Percentiles rank a stretch among this genome's conserved stretches.
These are phyloP conservation scores for Drosophila prolongata DNA, from an alignment of 2,888 invertebrate species.

Conservation along the genomic window DNA sequence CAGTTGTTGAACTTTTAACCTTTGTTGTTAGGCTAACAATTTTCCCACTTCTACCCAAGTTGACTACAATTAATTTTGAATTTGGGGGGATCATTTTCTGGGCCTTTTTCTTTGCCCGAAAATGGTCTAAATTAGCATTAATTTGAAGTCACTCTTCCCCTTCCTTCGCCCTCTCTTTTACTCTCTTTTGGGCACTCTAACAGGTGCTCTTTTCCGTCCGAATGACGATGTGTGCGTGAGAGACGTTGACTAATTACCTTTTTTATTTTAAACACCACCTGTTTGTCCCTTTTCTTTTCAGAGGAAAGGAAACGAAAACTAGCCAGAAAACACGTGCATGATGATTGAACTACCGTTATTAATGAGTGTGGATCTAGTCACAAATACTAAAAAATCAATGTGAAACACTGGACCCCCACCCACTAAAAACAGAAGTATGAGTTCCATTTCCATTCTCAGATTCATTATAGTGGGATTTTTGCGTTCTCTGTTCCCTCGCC, in stretches of 20 bases:
- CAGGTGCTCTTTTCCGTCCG: constrained; percentile 49
- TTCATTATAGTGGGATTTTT: constrained; percentile 80
- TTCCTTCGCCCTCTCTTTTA: constrained; percentile 17
- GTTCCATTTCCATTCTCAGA: constrained; percentile 78
- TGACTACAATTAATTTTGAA: constrained; percentile 51
- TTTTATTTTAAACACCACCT: constrained; percentile 28
- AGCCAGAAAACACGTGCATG: constrained; percentile 28
- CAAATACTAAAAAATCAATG: constrained; percentile 82
- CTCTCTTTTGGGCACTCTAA: constrained; percentile 22
- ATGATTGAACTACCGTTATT: constrained; percentile 83
- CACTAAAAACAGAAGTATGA: constrained; percentile 84
- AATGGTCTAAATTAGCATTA: constrained; percentile 66
- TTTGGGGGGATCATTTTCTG: constrained; percentile 28
- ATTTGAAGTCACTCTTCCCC: constrained; percentile 43
- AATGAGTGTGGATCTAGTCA: constrained; percentile 86
- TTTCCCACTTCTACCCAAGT: constrained; percentile 22
- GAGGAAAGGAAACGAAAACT: neutral
- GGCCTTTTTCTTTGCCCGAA: constrained; percentile 16
- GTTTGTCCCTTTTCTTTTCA: constrained; percentile 12
- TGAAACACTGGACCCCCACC: constrained; percentile 85
- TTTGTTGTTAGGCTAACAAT: constrained; percentile 32
- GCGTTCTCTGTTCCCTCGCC: constrained; percentile 4
- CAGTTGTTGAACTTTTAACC: constrained; percentile 63
- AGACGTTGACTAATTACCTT: constrained; percentile 64
- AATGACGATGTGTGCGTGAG: constrained; percentile 57